Conservation (phyloP, 1,140 invertebrate species). For the Anagrus nilaparvatae region DNA sequence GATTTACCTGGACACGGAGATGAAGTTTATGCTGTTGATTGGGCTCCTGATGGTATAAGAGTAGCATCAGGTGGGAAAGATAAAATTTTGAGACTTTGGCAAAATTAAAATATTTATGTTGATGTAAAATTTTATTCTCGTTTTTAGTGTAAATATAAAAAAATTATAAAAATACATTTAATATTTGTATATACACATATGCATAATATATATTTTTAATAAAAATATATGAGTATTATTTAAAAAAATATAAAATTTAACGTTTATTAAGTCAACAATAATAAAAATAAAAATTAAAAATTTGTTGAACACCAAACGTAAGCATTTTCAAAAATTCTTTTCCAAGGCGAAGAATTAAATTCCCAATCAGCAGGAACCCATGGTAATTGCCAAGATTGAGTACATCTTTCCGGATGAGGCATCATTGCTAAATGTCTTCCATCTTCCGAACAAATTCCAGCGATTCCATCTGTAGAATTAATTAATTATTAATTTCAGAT, state of each 20-base stretch:
- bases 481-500: too few relatives aligned
- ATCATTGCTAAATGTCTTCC: conserved; percentile 94
- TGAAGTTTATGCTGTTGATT: conserved; percentile 97
- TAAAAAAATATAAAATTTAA: too few relatives aligned
- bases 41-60: conserved; percentile 90
- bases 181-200: too few relatives aligned
- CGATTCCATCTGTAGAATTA: conserved; percentile 67
- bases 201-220: too few relatives aligned
- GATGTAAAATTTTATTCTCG: too few relatives aligned
- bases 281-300: too few relatives aligned
- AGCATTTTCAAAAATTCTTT: conserved; percentile 85
- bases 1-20: conserved; percentile 99
- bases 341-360: conserved; percentile 70
- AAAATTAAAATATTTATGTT: conserved; percentile 33
- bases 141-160: too few relatives aligned
- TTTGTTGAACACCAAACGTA: conserved; percentile 64
- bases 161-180: too few relatives aligned
- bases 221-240: too few relatives aligned
- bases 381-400: conserved; percentile 77
- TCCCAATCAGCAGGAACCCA: conserved; percentile 50
- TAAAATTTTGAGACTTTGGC: conserved; percentile 88
- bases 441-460: conserved; percentile 77
- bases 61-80: conserved; percentile 99
- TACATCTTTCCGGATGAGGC: conserved; percentile 94
- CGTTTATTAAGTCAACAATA: too few relatives aligned